These are phyloP conservation scores for Poecile montanus DNA, from an alignment of 2,797 vertebrate genomes.

Conservation along the genomic window DNA sequence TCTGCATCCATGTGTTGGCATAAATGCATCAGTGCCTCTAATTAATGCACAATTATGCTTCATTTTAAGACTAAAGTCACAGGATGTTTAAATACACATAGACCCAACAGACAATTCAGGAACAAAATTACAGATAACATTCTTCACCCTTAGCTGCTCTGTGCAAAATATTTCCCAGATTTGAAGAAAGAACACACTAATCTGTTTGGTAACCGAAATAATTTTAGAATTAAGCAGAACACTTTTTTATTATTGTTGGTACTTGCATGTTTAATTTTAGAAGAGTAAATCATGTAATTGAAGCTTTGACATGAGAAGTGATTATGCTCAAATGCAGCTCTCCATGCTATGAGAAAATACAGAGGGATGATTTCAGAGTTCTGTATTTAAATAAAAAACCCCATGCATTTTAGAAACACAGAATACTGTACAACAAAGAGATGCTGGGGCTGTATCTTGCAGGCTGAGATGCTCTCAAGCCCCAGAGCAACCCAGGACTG, in stretches of 20 bases:
- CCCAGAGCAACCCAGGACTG: not conserved
- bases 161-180: not conserved
- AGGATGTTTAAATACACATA: not conserved
- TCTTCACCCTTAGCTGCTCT: not conserved
- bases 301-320: conserved; percentile 37
- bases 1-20: not conserved
- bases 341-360: not conserved
- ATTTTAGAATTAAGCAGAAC: conserved; percentile 50
- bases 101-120: not conserved
- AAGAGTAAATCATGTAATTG: conserved; percentile 57
- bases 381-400: not conserved
- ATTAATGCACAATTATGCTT: conserved; percentile 1
- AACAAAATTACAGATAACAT: not conserved
- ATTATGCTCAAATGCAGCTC: conserved; percentile 39
- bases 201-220: conserved; percentile 10
- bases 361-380: not conserved
- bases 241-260: conserved; percentile 43
- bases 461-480: not conserved
- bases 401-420: not conserved
- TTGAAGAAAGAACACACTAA: not conserved
- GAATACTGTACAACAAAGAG: not conserved
- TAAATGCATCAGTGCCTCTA: not conserved
- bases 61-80: not conserved
- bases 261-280: conserved; percentile 59
- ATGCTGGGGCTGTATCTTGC: rapidly evolving